phyloP scores from a whole-genome alignment of 2,888 invertebrate species.

The Rhamphomyia laevipes region DNA sequence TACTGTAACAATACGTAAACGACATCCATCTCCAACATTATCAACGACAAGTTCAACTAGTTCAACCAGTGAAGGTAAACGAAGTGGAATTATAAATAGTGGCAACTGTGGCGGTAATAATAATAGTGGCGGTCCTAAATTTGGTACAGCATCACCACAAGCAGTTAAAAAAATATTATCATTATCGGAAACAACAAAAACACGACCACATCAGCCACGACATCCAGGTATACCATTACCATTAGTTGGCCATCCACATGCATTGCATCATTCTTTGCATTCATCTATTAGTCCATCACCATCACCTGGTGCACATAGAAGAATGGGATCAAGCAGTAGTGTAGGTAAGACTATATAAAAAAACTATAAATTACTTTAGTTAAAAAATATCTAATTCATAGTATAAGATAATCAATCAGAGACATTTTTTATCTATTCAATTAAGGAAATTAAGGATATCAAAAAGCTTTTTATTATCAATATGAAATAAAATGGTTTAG shows the following conservation, averaged over 20 bases:
- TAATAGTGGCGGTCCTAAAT: slow-evolving; percentile 45
- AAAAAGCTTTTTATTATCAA: too few species aligned
- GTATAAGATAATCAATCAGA: too few species aligned
- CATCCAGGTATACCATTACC: slow-evolving; percentile 50
- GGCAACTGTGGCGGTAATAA: slow-evolving; percentile 27
- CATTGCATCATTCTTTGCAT: slow-evolving; percentile 19
- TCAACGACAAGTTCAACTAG: slow-evolving; percentile 87
- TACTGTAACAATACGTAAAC: slow-evolving; percentile 48
- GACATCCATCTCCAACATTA: slow-evolving; percentile 87
- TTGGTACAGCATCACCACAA: slow-evolving; percentile 84
- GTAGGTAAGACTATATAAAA: slow-evolving; percentile 17
- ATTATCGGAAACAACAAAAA: slow-evolving; percentile 77
- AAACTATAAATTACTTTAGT: too few species aligned
- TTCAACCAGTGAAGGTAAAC: slow-evolving; percentile 66
- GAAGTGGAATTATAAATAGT: slow-evolving; percentile 34
- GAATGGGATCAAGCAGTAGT: slow-evolving; percentile 45
- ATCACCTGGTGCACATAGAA: slow-evolving; percentile 45
- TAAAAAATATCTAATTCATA: too few species aligned
- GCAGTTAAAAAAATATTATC: slow-evolving; percentile 92
- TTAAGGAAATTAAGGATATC: too few species aligned
- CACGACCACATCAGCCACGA: slow-evolving; percentile 77
- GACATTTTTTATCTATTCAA: too few species aligned
- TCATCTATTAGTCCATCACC: slow-evolving; percentile 31
- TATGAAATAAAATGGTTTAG: too few species aligned
- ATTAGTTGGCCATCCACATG: slow-evolving; percentile 37